Conservation (phyloP, 2,888 invertebrate genomes). For the Sceliomorpha sp. region DNA sequence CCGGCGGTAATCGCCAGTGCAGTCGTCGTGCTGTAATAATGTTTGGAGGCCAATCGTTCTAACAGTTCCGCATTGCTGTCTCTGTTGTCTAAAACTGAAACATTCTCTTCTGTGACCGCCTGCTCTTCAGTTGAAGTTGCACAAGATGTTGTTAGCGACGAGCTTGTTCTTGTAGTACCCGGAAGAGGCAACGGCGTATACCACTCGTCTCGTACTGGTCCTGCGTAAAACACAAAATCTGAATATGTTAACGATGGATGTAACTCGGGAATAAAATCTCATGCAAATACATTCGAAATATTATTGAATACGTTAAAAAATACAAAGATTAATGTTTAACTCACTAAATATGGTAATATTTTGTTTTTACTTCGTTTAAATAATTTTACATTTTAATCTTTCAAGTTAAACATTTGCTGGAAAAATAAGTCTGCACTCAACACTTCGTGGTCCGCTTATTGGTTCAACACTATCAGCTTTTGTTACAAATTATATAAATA, state of each 20-base stretch:
- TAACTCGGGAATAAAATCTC: too few species aligned
- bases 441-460: too few species aligned
- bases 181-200: slow-evolving; percentile 75
- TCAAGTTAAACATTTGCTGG: too few species aligned
- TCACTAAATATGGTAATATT: too few species aligned
- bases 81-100: slow-evolving; percentile 74
- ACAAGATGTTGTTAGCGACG: slow-evolving; percentile 71
- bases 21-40: slow-evolving; percentile 87
- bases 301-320: too few species aligned
- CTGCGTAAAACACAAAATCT: slow-evolving; percentile 54
- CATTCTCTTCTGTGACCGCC: slow-evolving; percentile 68
- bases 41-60: slow-evolving; percentile 82
- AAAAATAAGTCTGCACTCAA: too few species aligned
- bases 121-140: slow-evolving; percentile 70
- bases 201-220: slow-evolving; percentile 77
- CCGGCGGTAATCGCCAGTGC: slow-evolving; percentile 89
- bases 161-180: slow-evolving; percentile 68
- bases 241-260: not conserved
- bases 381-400: too few species aligned
- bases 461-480: too few species aligned
- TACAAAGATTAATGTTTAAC: too few species aligned
- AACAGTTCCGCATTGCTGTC: slow-evolving; percentile 82
- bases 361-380: too few species aligned
- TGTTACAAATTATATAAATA: too few species aligned
- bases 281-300: too few species aligned